phyloP scores from a whole-genome alignment of 2,113 vertebrate species.

The Orthonyx spaldingii region DNA sequence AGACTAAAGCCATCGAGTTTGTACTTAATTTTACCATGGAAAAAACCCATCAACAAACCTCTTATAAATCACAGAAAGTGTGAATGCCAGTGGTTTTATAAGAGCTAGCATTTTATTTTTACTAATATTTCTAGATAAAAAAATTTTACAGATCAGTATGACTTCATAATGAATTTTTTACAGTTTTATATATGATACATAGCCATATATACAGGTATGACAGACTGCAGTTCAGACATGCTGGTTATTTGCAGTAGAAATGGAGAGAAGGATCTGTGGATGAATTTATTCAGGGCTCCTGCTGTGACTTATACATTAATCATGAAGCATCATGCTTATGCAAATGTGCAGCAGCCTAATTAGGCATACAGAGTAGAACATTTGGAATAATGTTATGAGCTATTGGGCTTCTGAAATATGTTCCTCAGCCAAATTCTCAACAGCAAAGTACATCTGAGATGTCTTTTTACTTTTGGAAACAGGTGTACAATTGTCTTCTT shows the following conservation, averaged over 20 bases:
- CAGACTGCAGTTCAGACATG: background rate
- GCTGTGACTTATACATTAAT: conserved; percentile 72
- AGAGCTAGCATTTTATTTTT: background rate
- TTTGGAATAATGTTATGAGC: conserved; percentile 66
- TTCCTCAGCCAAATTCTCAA: conserved; percentile 68
- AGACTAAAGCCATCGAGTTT: background rate
- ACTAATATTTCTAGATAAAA: background rate
- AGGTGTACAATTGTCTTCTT: conserved; percentile 68
- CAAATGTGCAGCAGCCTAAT: conserved; percentile 67
- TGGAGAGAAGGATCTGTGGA: background rate
- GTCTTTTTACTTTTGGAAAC: conserved; percentile 68
- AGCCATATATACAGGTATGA: conserved; percentile 11
- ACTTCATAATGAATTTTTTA: background rate
- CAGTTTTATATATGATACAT: background rate
- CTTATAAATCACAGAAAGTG: background rate
- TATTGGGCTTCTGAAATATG: conserved; percentile 67
- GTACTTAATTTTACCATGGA: background rate
- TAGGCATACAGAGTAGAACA: conserved; percentile 64
- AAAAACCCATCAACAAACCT: background rate
- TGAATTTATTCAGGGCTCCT: conserved; percentile 50
- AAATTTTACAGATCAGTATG: background rate
- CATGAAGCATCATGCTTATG: conserved; percentile 70
- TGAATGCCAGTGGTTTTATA: background rate
- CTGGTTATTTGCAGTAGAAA: conserved; percentile 38
- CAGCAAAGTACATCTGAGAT: conserved; percentile 63